Evolutionary conservation across 2,113 vertebrate genomes (phyloP), one percentile per base, ranked within the genome.

Genomic region (Protobothrops mucrosquamatus): DNA sequence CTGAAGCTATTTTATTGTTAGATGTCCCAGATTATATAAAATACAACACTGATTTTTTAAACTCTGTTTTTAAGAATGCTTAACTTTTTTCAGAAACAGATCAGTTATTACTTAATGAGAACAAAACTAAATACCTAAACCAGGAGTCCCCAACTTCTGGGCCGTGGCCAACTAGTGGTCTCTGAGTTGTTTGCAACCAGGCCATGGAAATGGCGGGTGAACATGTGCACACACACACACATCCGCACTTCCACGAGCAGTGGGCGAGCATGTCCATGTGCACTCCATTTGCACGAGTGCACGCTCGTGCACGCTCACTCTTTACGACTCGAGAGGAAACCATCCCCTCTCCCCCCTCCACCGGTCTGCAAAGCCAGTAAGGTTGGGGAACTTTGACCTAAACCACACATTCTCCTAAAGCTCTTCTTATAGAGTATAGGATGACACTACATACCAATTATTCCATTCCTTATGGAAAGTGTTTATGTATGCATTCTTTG

Each of bases 241-340:
- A n/a, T 14, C 29, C 4, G 11, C 61, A 64, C 26, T n/a, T 64
- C 3, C 3, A 61, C 11, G 9, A 61, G 59, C 59, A 61, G 3
- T 26, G 24, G 24, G 23, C 1, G 11, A 61, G 9, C 24, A 61
- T 1, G 1, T 59, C 7, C 2, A 64, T 0, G 2, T 1, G 3
- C 1, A 0, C 59, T 64, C 10, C 26, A 64, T 64, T 29, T 64
- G 61, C 3, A 4, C 9, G 57, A 59, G 8, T 14, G 61, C 11
- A 14, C 26, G 39, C 39, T 39, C 1, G 0, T n/a, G 61, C 3
- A 4, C 3, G 11, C 20, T 6, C 22, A 23, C 0, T 4, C 29
- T 64, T 64, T 11, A 2, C 11, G 0, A 3, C 11, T 1, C 7
- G 48, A 51, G 48, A 0, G 48, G 48, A 51, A 64, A 64, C 61